Percentiles rank a stretch among this genome's conserved stretches.
Evolutionary conservation across 2,888 invertebrate genomes (phyloP).

Genomic region (Diplolepis rosae): DNA sequence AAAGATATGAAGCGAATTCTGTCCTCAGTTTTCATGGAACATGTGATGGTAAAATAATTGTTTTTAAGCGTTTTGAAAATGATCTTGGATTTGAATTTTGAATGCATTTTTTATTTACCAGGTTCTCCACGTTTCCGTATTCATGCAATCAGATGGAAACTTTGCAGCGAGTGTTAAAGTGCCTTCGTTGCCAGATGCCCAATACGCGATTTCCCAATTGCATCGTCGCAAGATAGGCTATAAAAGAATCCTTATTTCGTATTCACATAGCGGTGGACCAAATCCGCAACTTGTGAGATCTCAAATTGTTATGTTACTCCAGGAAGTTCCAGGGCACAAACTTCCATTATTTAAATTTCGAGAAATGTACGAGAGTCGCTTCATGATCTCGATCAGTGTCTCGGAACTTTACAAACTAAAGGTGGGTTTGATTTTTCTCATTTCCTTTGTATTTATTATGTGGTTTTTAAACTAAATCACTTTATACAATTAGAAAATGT

Average conservation of each 20-base stretch:
- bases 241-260: slow-evolving; percentile 85
- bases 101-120: slow-evolving; percentile 59
- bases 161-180: slow-evolving; percentile 84
- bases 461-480: background rate
- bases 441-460: background rate
- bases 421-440: background rate
- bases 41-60: slow-evolving; percentile 77
- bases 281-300: slow-evolving; percentile 80
- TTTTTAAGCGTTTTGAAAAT: background rate
- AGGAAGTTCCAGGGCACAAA: slow-evolving; percentile 84
- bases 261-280: slow-evolving; percentile 79
- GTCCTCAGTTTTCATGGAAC: slow-evolving; percentile 79
- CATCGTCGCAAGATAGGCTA: slow-evolving; percentile 89
- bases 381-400: slow-evolving; percentile 83
- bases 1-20: slow-evolving; percentile 81
- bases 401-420: slow-evolving; percentile 84
- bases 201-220: slow-evolving; percentile 86
- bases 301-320: slow-evolving; percentile 83
- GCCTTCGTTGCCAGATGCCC: slow-evolving; percentile 81
- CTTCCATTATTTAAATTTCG: slow-evolving; percentile 88
- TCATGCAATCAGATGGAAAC: slow-evolving; percentile 80
- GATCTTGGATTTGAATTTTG: too few relatives aligned
- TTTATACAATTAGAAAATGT: too few relatives aligned
- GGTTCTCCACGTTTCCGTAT: slow-evolving; percentile 79
- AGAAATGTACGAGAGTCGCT: slow-evolving; percentile 87